Evolutionary conservation across 1,140 invertebrate genomes (phyloP).

Genomic region (Odontomachus brunneus): DNA sequence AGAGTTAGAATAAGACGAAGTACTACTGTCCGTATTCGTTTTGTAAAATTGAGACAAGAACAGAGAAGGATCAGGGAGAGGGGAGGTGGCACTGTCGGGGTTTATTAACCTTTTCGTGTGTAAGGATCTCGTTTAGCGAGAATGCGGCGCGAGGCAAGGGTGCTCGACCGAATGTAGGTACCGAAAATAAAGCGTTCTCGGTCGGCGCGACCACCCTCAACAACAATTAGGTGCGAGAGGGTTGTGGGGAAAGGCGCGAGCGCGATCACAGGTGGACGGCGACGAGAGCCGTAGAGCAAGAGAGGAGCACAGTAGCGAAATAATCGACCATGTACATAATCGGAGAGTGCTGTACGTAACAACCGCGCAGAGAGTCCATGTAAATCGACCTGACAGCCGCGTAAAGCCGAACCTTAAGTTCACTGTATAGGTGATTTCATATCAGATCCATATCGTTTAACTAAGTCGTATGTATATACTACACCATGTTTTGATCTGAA

Average conservation of each 20-base stretch:
- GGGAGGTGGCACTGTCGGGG: background rate
- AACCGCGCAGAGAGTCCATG: constrained; percentile 67
- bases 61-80: background rate
- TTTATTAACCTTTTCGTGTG: constrained; percentile 26
- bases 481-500: constrained; percentile 82
- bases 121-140: constrained; percentile 1
- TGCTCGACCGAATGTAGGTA: constrained; percentile 15
- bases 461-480: constrained; percentile 83
- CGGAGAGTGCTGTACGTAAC: constrained; percentile 67
- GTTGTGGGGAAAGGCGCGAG: background rate
- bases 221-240: constrained; percentile 15
- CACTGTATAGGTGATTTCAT: constrained; percentile 79
- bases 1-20: constrained; percentile 34
- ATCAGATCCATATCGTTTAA: constrained; percentile 82
- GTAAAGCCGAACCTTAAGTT: constrained; percentile 71
- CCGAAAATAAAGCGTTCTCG: constrained; percentile 19
- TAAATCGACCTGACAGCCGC: constrained; percentile 75
- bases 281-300: background rate
- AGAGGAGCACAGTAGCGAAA: constrained; percentile 47
- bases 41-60: constrained; percentile 15
- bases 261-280: constrained; percentile 5
- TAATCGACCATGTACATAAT: constrained; percentile 72
- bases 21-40: constrained; percentile 44
- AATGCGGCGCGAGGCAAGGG: background rate
- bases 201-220: constrained; percentile 11